Evolutionary conservation across 2,113 vertebrate genomes (phyloP), one percentile per base, ranked within the genome.

Genomic region (Malurus alboscapulatus): DNA sequence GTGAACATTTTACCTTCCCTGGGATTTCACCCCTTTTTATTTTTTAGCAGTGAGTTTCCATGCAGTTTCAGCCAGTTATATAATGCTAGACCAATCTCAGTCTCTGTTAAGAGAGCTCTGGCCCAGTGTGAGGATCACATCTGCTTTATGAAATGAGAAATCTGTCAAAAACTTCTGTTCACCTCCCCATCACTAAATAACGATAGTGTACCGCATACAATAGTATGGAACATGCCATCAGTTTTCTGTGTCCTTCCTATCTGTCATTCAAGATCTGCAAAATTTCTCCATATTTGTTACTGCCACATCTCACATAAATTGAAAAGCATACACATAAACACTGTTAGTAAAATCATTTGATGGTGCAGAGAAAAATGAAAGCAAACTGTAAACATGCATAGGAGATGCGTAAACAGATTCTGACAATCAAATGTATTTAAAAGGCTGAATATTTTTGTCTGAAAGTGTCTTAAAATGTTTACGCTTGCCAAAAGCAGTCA

Each of bases 61-160:
- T 14, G 29, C n/a, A 45, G 22, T 76, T 65, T 79, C 69, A 84
- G 27, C 24, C 18, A 57, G 22, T n/a, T 65, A 4, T 0, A 0
- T 34, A 40, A 50, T 12, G 16, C 22, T 20, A 76, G 40, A 53
- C 58, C 40, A 44, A 2, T 48, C 48, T 27, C 40, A 32, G 2
- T 54, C 21, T 10, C 17, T 80, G 34, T 84, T 61, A 40, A 36
- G 65, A 63, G 54, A 90, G 29, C 34, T 81, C 24, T 71, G 47
- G 50, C 48, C 40, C 12, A 1, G 10, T 6, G 2, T 47, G 47
- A 87, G 48, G 9, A 38, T 80, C 16, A 32, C 1, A 0, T 27
- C 8, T 1, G 1, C 36, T 73, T 82, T 58, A 54, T 69, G 22
- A 85, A 83, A 65, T 67, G 18, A 84, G 38, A 69, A 11, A 73